These are phyloP conservation scores for Drosophila subquinaria DNA, from an alignment of 2,888 invertebrate species.

Conservation along the genomic window DNA sequence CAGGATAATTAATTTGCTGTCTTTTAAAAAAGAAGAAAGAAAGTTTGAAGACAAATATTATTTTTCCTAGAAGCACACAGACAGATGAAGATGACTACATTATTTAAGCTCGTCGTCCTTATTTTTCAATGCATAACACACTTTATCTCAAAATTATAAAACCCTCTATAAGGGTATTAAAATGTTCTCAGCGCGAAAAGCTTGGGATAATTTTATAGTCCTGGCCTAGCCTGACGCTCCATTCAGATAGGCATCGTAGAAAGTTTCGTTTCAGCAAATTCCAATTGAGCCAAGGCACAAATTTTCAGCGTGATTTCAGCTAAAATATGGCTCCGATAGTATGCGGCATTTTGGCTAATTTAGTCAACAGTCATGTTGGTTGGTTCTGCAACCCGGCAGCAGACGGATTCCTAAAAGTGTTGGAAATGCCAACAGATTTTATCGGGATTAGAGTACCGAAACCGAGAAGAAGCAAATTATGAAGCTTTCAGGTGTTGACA, in stretches of 20 bases:
- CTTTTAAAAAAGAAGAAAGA: background rate
- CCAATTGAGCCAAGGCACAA: constrained; percentile 40
- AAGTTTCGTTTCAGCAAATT: constrained; percentile 60
- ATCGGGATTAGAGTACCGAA: constrained; percentile 4
- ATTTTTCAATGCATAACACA: background rate
- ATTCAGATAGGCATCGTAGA: constrained; percentile 63
- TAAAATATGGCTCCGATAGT: constrained; percentile 63
- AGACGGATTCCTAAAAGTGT: constrained; percentile 9
- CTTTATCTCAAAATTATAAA: constrained; percentile 7
- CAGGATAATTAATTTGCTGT: no score
- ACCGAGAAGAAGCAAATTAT: background rate
- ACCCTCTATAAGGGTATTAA: constrained; percentile 9
- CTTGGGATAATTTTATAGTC: constrained; percentile 66
- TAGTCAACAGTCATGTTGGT: constrained; percentile 42
- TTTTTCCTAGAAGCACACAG: no score
- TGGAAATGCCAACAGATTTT: constrained; percentile 30
- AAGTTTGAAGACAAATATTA: background rate
- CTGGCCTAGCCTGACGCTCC: constrained; percentile 13
- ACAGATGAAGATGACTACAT: no score
- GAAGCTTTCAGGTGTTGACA: background rate
- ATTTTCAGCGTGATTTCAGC: constrained; percentile 62
- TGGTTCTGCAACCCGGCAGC: background rate
- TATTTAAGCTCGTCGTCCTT: no score
- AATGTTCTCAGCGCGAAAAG: constrained; percentile 28
- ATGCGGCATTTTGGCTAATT: constrained; percentile 67